phyloP scores from a whole-genome alignment of 2,113 vertebrate genomes.

The Burhinus oedicnemus region DNA sequence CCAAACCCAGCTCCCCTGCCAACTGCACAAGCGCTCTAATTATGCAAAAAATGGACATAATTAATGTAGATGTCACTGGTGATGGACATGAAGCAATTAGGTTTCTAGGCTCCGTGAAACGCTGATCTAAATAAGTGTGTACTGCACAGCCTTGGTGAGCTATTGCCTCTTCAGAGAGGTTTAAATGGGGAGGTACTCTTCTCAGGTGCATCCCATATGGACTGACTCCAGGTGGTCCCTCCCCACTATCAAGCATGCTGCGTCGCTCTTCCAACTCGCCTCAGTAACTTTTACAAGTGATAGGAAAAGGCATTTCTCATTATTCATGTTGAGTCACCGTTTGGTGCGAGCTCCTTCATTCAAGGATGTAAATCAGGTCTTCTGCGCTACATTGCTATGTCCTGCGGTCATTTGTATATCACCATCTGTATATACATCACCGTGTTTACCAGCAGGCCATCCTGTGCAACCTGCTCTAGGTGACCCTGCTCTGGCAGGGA shows the following conservation, averaged over 20 bases:
- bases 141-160: background rate
- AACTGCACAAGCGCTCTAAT: constrained; percentile 10
- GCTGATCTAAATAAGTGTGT: background rate
- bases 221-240: background rate
- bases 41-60: constrained; percentile 10
- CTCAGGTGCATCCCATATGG: background rate
- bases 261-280: background rate
- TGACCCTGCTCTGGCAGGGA: too few relatives aligned
- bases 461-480: too few relatives aligned
- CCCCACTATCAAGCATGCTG: background rate
- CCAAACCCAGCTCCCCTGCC: background rate
- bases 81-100: constrained; percentile 39
- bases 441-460: background rate
- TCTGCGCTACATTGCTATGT: background rate
- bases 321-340: background rate
- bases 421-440: background rate
- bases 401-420: background rate
- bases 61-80: constrained; percentile 39
- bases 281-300: background rate
- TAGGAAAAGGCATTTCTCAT: background rate
- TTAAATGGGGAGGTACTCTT: background rate
- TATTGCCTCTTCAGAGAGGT: background rate
- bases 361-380: background rate
- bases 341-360: background rate
- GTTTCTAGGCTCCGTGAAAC: background rate